Evolutionary conservation across 2,113 vertebrate genomes (phyloP), one percentile per base, ranked within the genome.

Genomic region (Reinhardtius hippoglossoides): DNA sequence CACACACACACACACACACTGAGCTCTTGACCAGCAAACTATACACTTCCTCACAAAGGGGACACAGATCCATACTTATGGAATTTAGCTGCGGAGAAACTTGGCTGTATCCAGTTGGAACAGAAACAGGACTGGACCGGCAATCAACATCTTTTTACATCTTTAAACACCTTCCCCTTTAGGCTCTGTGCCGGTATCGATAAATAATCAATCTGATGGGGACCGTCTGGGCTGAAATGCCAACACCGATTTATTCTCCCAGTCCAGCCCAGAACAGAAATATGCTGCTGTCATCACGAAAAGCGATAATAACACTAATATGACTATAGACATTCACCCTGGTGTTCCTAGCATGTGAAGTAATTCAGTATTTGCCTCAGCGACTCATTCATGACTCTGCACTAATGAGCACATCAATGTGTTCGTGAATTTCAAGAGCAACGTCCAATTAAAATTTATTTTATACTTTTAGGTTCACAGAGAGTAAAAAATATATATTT

Each of bases 1-100:
- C 27, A 42, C 20, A 20, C 46, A 63, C 35, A 24, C 16, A 37
- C 58, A 68, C 57, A 81, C 54, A 74, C 14, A 59, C 35, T 35
- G 20, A 70, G 24, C 21, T 24, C 10, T 21, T n/a, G 18, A 70
- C 46, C 67, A n/a, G 16, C 12, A 31, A 7, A 61, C 37, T 58
- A 35, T 44, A 21, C 24, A 54, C 57, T 46, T 78, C 66, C 52
- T 65, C 46, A 78, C 2, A 1, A 10, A 4, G 24, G 68, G 57
- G 50, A 59, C 27, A 63, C 68, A 24, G n/a, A 14, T 21, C 21
- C 68, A 20, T 24, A 21, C 12, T 9, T 13, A 16, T 15, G 31
- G 23, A 61, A 18, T 15, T 50, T 50, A 50, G 10, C 31, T 57
- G 21, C 27, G 54, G 21, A 37, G 35, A 37, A 37, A 37, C 35